Evolutionary conservation across 1,140 invertebrate genomes (phyloP).

Genomic region (Hestina assimilis): DNA sequence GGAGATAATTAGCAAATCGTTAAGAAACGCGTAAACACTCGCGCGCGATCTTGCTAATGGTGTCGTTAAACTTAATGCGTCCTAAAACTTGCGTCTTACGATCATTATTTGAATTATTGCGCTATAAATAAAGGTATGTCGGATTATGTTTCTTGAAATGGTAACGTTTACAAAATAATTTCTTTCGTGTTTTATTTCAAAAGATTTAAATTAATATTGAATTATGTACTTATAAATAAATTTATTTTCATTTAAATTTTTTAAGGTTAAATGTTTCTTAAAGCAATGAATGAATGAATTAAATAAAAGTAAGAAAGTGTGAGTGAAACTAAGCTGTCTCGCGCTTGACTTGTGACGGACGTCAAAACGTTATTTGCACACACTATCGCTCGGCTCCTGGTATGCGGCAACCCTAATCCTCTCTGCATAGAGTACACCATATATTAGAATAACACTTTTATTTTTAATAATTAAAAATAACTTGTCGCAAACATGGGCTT

Average conservation of each 20-base stretch:
- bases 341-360: slow-evolving; percentile 40
- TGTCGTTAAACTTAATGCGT: slow-evolving; percentile 45
- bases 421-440: slow-evolving; percentile 38
- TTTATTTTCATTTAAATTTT: neutral
- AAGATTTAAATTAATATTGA: neutral
- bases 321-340: neutral
- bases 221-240: neutral
- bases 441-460: slow-evolving; percentile 36
- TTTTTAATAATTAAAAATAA: neutral
- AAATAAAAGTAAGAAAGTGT: neutral
- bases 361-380: slow-evolving; percentile 60
- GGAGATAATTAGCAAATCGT: slow-evolving; percentile 53
- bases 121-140: slow-evolving; percentile 18
- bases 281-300: neutral
- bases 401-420: slow-evolving; percentile 59
- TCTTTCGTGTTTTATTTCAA: neutral
- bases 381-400: slow-evolving; percentile 60
- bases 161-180: neutral
- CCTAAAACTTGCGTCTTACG: slow-evolving; percentile 27
- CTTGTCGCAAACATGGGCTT: too few relatives aligned
- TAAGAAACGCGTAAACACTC: slow-evolving; percentile 48
- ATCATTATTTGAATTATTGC: slow-evolving; percentile 24
- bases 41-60: slow-evolving; percentile 48
- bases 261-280: neutral
- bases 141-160: slow-evolving; percentile 1